Percentiles rank a stretch among this genome's conserved stretches.
phyloP scores from a whole-genome alignment of 92 coral and sea anemone species.

The Chrysogorgia sp. region DNA sequence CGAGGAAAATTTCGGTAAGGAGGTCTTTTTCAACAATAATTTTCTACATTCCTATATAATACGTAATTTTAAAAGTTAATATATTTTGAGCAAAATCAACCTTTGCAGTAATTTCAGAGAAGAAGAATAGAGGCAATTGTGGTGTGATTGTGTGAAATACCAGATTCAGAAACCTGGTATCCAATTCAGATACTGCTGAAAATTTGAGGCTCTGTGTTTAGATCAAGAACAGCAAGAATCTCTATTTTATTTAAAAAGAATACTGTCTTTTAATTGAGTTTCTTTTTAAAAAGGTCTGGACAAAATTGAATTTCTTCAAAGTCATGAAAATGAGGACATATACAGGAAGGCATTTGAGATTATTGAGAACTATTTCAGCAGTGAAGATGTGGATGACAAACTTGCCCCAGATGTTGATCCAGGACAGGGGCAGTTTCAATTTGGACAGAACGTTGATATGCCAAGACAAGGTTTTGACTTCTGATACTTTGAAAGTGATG shows the following conservation, averaged over 20 bases:
- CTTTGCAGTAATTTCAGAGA: too few relatives aligned
- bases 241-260: not conserved
- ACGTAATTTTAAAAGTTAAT: too few relatives aligned
- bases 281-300: constrained; percentile 73
- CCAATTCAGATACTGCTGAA: too few relatives aligned
- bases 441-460: constrained; percentile 72
- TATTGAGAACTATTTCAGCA: constrained; percentile 87
- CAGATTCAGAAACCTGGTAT: too few relatives aligned
- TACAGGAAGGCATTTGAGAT: constrained; percentile 96
- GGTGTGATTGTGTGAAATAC: too few relatives aligned
- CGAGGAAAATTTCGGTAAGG: constrained; percentile 93
- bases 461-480: constrained; percentile 93
- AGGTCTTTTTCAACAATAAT: not conserved
- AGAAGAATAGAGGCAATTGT: too few relatives aligned
- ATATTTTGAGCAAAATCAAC: too few relatives aligned
- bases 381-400: constrained; percentile 94
- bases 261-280: not conserved
- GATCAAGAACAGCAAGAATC: not conserved
- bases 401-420: constrained; percentile 78
- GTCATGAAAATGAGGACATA: constrained; percentile 97
- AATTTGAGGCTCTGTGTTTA: too few relatives aligned
- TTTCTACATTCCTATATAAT: not conserved
- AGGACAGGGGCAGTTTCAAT: constrained; percentile 81
- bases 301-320: constrained; percentile 97
- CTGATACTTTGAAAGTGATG: constrained; percentile 18